Conservation (phyloP, 2,888 invertebrate species). For the Lasioglossum oenotherae region DNA sequence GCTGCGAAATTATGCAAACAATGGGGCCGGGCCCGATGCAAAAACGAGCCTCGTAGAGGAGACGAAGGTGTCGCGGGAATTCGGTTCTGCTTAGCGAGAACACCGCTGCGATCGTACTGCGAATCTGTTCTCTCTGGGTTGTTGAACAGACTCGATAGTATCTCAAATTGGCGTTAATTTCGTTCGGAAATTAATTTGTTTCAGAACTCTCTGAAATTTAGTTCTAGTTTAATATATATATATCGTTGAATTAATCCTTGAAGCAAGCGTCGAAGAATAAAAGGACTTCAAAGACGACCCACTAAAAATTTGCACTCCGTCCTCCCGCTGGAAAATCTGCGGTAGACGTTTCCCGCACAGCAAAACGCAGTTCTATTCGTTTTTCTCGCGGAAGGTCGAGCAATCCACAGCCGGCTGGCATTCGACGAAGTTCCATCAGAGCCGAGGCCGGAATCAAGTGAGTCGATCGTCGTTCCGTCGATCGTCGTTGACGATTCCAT, state of each 20-base stretch:
- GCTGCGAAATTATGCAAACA: conserved; percentile 24
- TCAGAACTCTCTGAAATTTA: no score
- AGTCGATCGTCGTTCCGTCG: neutral
- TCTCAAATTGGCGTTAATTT: neutral
- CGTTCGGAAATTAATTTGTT: no score
- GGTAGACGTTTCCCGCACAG: neutral
- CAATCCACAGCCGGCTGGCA: neutral
- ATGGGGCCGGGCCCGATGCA: neutral
- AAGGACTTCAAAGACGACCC: neutral
- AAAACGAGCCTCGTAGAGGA: neutral
- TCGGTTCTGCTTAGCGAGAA: neutral
- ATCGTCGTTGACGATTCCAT: conserved; percentile 59
- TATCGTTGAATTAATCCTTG: neutral
- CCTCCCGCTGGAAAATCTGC: neutral
- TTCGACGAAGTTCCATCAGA: neutral
- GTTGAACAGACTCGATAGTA: neutral
- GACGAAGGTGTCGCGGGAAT: neutral
- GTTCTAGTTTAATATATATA: neutral
- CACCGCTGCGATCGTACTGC: neutral
- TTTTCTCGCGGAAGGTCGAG: neutral
- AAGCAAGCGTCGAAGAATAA: neutral
- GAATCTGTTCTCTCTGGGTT: neutral
- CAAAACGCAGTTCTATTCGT: neutral
- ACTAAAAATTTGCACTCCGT: neutral
- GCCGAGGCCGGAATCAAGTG: neutral